Conservation (phyloP, 2,113 vertebrate genomes). For the Cephalopholis sonnerati region DNA sequence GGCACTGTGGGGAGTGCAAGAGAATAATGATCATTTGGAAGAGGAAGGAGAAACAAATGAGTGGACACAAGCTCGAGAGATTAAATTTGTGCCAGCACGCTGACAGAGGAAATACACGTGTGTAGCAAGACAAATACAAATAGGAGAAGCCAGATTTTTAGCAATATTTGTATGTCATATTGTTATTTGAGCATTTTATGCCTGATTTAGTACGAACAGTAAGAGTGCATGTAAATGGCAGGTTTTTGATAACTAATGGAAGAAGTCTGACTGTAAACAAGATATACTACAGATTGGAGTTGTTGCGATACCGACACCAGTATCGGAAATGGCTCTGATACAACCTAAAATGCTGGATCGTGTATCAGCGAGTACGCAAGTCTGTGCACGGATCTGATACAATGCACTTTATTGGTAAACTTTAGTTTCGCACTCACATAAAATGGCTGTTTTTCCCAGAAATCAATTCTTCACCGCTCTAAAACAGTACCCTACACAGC, state of each 20-base stretch:
- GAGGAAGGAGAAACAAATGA: conserved; percentile 17
- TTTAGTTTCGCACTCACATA: no score
- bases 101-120: not conserved
- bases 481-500: no score
- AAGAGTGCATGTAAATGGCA: not conserved
- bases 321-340: no score
- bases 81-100: not conserved
- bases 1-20: conserved; percentile 16
- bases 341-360: no score
- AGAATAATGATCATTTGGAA: conserved; percentile 36
- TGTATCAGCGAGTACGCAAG: no score
- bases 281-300: not conserved
- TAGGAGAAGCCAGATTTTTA: not conserved
- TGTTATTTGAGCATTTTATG: not conserved
- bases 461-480: no score
- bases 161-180: not conserved
- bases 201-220: not conserved
- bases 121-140: not conserved
- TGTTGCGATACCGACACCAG: no score
- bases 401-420: no score
- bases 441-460: no score
- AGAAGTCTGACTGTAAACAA: not conserved
- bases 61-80: not conserved
- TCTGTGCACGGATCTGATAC: no score
- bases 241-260: not conserved